Base-by-base conservation (phyloP, 2,113 vertebrate genomes). In the Heliornis fulica region DNA sequence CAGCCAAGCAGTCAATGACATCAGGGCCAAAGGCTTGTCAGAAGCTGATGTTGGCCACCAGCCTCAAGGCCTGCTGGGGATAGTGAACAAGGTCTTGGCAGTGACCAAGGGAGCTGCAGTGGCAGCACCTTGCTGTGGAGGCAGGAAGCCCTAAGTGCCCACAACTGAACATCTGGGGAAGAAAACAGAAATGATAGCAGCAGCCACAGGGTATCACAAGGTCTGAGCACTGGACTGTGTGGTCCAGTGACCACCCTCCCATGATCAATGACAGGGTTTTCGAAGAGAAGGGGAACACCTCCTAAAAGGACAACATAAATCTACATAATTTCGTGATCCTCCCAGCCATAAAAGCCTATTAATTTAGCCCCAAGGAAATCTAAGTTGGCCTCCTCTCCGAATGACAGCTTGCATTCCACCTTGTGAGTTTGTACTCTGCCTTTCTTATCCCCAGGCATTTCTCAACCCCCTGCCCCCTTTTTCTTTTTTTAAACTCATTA, bases 401-500 rank as follows among this genome's bases (percentile, higher is more conserved):
- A 84, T 82, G 80, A 93, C 88, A 92, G 83, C 83, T 96, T 92
- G 92, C 69, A 82, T 90, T 94, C 86, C 80, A 87, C 93, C 93
- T 95, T 93, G 48, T 45, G 82, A 90, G 53, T 90, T 46, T 82
- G 87, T 78, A 84, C 9, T 76, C 80, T 92, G 89, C 77, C 65
- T 89, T 90, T 87, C 74, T 89, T 87, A 90, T 92, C 92, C 91
- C 86, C 69, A 93, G 80, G 89, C 90, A 89, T 75, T 93, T 87
- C 70, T 89, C 56, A 96, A 63, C 69, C 83, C 80, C 6, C 22
- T 91, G 66, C n/a, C 57, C 79, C 51, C 10, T 77, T 78, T 68
- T 93, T 51, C 77, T 78, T 87, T 96, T 94, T 95, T 91, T 59
- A 93, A 96, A 87, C 92, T 94, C 88, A 93, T 96, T 93, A 96